phyloP scores from a whole-genome alignment of 2,888 invertebrate genomes.

The Therioaphis trifolii region DNA sequence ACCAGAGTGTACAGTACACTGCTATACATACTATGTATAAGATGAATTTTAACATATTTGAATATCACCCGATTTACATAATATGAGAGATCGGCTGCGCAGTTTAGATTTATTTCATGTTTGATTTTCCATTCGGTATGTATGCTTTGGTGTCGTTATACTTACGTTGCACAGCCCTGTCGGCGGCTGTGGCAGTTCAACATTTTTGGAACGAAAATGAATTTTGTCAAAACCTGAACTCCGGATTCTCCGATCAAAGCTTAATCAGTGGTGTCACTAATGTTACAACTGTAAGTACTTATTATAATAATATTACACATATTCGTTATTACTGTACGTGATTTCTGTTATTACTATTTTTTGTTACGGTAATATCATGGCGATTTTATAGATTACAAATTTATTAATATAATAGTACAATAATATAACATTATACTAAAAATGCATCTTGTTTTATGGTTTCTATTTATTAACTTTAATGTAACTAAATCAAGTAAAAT shows the following conservation, averaged over 20 bases:
- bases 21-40: too few species aligned
- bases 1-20: neutral
- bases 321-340: too few species aligned
- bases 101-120: too few species aligned
- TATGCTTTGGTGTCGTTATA: slow-evolving; percentile 34
- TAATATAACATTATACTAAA: too few species aligned
- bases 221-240: slow-evolving; percentile 12
- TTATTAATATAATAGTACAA: too few species aligned
- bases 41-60: too few species aligned
- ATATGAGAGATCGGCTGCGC: slow-evolving; percentile 22
- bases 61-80: slow-evolving; percentile 43
- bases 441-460: neutral
- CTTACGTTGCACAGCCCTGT: slow-evolving; percentile 17
- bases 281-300: neutral
- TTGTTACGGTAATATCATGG: too few species aligned
- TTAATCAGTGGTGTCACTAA: neutral
- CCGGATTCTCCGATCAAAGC: neutral
- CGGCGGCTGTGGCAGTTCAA: neutral
- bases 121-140: slow-evolving; percentile 50
- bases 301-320: neutral
- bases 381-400: too few species aligned
- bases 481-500: too few species aligned
- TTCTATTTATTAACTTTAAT: neutral
- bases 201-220: slow-evolving; percentile 38
- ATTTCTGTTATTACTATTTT: too few species aligned